Conservation (phyloP, 2,113 vertebrate species). For the Notechis scutatus region DNA sequence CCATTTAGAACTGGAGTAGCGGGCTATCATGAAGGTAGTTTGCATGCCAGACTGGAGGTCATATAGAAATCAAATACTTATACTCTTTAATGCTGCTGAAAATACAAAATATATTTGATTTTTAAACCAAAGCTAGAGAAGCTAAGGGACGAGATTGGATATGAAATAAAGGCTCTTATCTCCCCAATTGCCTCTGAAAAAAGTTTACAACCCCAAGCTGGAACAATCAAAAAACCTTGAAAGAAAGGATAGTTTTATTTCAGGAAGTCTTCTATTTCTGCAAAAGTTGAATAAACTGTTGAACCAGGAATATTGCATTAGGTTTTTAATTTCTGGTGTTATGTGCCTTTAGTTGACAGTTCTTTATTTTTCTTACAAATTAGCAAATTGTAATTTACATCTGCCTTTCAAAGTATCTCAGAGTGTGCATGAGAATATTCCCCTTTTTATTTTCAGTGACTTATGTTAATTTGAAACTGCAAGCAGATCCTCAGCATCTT, state of each 20-base stretch:
- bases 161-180: not conserved
- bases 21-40: not conserved
- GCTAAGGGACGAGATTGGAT: not conserved
- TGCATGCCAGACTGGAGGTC: not conserved
- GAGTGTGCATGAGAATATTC: not conserved
- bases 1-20: not conserved
- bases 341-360: not conserved
- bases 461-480: not conserved
- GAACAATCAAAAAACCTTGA: not conserved
- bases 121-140: not conserved
- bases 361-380: not conserved
- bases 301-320: not conserved
- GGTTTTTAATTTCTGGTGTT: not conserved
- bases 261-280: not conserved
- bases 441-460: not conserved
- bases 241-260: not conserved
- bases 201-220: not conserved
- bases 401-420: not conserved
- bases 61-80: not conserved
- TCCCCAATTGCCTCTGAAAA: not conserved
- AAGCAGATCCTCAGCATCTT: not conserved
- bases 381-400: not conserved
- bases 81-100: not conserved
- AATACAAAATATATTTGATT: not conserved
- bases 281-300: not conserved